Evolutionary conservation across 2,113 vertebrate species (phyloP).

Genomic region (Bucco capensis): DNA sequence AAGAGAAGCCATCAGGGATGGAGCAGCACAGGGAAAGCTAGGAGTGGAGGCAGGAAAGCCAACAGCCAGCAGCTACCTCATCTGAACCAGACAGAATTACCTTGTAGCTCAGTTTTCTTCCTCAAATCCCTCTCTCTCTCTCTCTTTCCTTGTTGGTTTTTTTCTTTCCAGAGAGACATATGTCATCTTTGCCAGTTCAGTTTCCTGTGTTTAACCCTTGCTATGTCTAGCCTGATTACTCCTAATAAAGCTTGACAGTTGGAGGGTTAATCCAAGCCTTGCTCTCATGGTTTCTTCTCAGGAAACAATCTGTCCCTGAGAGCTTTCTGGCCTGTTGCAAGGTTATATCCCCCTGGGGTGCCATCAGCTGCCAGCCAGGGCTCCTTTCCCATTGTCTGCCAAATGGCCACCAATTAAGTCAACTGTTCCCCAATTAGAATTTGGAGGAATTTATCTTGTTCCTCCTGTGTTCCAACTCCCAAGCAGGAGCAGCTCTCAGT

Average conservation of each 20-base stretch:
- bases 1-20: neutral
- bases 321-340: slow-evolving; percentile 86
- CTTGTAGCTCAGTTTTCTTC: neutral
- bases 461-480: slow-evolving; percentile 79
- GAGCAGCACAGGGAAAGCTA: neutral
- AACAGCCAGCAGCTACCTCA: slow-evolving; percentile 21
- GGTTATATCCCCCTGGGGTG: slow-evolving; percentile 90
- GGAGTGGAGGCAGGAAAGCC: neutral
- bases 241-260: slow-evolving; percentile 82
- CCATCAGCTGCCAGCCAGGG: slow-evolving; percentile 86
- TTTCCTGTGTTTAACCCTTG: slow-evolving; percentile 78
- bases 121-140: neutral
- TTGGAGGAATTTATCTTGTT: slow-evolving; percentile 92
- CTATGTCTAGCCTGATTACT: slow-evolving; percentile 71
- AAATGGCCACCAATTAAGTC: slow-evolving; percentile 98
- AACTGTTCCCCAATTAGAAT: slow-evolving; percentile 98
- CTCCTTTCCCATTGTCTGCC: slow-evolving; percentile 91
- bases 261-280: slow-evolving; percentile 78
- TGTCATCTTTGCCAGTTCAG: slow-evolving; percentile 63
- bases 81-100: slow-evolving; percentile 48
- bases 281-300: slow-evolving; percentile 88
- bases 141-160: neutral
- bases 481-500: slow-evolving; percentile 77
- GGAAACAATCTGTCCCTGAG: slow-evolving; percentile 93
- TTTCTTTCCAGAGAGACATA: slow-evolving; percentile 63